Conservation (phyloP, 2,797 vertebrate genomes). For the Mus minutoides region DNA sequence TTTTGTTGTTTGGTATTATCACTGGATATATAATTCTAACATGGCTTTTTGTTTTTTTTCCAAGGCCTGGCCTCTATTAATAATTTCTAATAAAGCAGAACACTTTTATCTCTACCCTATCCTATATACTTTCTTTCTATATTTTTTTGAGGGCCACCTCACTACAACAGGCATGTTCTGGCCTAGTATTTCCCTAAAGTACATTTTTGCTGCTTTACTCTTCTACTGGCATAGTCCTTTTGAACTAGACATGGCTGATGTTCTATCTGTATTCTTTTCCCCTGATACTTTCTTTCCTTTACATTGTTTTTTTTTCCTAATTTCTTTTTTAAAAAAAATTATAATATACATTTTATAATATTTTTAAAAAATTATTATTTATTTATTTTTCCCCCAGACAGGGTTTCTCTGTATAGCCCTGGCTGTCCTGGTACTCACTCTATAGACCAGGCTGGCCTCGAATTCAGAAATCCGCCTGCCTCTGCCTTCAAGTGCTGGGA, state of each 20-base stretch:
- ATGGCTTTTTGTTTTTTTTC: not conserved
- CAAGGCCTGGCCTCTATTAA: not conserved
- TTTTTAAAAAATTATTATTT: no score
- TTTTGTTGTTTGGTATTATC: not conserved
- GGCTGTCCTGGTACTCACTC: no score
- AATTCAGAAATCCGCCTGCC: no score
- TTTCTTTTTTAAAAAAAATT: no score
- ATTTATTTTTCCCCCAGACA: no score
- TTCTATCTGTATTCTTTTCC: not conserved
- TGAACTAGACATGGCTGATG: not conserved
- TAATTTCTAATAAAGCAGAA: not conserved
- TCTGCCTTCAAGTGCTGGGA: no score
- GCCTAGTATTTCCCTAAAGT: not conserved
- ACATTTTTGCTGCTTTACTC: not conserved
- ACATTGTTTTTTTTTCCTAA: not conserved
- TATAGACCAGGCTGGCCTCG: no score
- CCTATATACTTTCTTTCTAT: not conserved
- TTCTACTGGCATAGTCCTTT: not conserved
- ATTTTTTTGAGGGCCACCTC: no score
- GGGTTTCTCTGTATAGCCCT: no score
- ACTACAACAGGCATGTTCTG: not conserved
- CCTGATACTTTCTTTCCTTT: not conserved
- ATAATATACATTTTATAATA: no score
- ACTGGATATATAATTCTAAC: slow-evolving; percentile 10
- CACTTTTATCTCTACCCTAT: not conserved